These are phyloP conservation scores for Lutraria lutraria DNA, from an alignment of 2,888 invertebrate species.

Conservation along the genomic window DNA sequence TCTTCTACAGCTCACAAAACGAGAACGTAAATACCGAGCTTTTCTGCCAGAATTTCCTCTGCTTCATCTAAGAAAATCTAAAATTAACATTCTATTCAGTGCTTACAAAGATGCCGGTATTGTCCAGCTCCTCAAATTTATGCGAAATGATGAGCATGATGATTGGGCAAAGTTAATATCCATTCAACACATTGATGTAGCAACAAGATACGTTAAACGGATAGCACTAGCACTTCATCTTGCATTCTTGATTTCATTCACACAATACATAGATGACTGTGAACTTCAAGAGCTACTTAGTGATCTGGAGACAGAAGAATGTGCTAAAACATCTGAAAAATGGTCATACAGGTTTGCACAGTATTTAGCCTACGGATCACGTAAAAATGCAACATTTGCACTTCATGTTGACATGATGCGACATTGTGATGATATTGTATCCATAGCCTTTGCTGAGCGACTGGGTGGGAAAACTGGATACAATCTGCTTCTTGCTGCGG, in stretches of 20 bases:
- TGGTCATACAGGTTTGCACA: slow-evolving; percentile 37
- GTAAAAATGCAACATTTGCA: slow-evolving; percentile 58
- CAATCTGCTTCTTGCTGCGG: slow-evolving; percentile 54
- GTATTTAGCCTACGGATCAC: slow-evolving; percentile 30
- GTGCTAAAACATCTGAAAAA: slow-evolving; percentile 4
- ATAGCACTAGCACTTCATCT: slow-evolving; percentile 38
- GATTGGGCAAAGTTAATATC: slow-evolving; percentile 56
- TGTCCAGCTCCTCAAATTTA: slow-evolving; percentile 54
- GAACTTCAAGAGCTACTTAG: slow-evolving; percentile 5
- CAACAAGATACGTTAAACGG: slow-evolving; percentile 41
- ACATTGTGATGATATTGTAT: slow-evolving; percentile 66
- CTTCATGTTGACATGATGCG: slow-evolving; percentile 60
- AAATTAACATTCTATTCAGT: slow-evolving; percentile 57
- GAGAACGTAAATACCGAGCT: slow-evolving; percentile 29
- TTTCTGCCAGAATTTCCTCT: slow-evolving; percentile 61
- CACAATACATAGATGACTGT: neutral
- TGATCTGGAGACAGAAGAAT: slow-evolving; percentile 31
- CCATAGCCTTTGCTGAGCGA: slow-evolving; percentile 59
- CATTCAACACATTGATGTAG: slow-evolving; percentile 54
- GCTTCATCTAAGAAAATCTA: slow-evolving; percentile 57
- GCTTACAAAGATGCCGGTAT: slow-evolving; percentile 58
- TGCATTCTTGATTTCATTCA: slow-evolving; percentile 41
- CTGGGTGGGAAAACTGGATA: slow-evolving; percentile 62
- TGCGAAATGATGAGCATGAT: slow-evolving; percentile 52
- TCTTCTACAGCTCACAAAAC: slow-evolving; percentile 23